Evolutionary conservation across 2,797 vertebrate species (phyloP).

Genomic region (Diplodus puntazzo): DNA sequence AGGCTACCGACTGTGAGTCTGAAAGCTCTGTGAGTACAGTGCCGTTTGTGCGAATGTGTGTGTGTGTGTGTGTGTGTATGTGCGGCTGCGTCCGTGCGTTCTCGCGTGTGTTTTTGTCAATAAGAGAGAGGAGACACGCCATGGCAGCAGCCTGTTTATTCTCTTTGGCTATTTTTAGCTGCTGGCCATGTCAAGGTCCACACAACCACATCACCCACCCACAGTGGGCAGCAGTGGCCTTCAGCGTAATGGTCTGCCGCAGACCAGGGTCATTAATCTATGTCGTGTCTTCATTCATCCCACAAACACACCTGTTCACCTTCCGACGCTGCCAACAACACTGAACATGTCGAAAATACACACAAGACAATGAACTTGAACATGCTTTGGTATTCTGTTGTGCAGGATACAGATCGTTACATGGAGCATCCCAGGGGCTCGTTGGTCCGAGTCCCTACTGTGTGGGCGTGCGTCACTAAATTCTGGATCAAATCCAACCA

Average conservation of each 20-base stretch:
- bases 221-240: slow-evolving; percentile 75
- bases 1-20: slow-evolving; percentile 31
- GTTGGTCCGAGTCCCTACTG: slow-evolving; percentile 20
- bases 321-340: slow-evolving; percentile 45
- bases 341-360: slow-evolving; percentile 66
- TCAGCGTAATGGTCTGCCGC: slow-evolving; percentile 64
- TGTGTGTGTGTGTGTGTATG: slow-evolving; percentile 9
- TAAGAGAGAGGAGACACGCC: slow-evolving; percentile 69
- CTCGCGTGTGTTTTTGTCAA: slow-evolving; percentile 59
- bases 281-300: slow-evolving; percentile 75
- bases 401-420: slow-evolving; percentile 20
- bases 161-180: slow-evolving; percentile 78
- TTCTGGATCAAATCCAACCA: slow-evolving; percentile 44
- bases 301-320: slow-evolving; percentile 74
- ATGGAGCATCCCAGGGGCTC: slow-evolving; percentile 7
- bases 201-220: slow-evolving; percentile 60
- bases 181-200: slow-evolving; percentile 75
- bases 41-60: slow-evolving; percentile 6
- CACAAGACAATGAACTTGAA: slow-evolving; percentile 38
- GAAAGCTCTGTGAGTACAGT: slow-evolving; percentile 24
- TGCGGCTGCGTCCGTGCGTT: neutral
- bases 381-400: slow-evolving; percentile 40
- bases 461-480: slow-evolving; percentile 43
- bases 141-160: slow-evolving; percentile 72
- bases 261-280: slow-evolving; percentile 68